These are phyloP conservation scores for Morpho deidamia DNA, from an alignment of 2,888 invertebrate species.

Conservation along the genomic window DNA sequence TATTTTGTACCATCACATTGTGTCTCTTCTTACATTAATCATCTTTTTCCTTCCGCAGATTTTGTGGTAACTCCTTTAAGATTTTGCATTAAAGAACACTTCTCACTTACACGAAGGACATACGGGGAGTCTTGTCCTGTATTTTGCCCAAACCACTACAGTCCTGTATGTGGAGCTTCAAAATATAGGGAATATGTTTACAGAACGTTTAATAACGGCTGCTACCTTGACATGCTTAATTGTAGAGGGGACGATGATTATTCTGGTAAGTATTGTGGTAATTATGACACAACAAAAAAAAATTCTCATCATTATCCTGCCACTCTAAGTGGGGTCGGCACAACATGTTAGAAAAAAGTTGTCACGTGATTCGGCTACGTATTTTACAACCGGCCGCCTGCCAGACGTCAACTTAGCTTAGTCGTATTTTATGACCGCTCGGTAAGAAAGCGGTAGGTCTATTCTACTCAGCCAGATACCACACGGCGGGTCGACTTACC, in stretches of 20 bases:
- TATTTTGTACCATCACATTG: background rate
- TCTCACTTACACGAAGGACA: constrained; percentile 29
- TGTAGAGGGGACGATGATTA: constrained; percentile 57
- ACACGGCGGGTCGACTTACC: too few relatives aligned
- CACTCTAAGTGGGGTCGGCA: too few relatives aligned
- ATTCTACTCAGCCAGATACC: too few relatives aligned
- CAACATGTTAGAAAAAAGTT: too few relatives aligned
- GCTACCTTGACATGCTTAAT: constrained; percentile 60
- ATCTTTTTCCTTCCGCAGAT: constrained; percentile 33
- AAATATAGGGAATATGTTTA: constrained; percentile 44
- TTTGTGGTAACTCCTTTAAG: constrained; percentile 38
- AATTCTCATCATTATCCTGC: too few relatives aligned
- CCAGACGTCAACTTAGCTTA: too few relatives aligned
- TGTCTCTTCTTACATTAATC: too few relatives aligned
- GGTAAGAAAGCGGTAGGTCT: too few relatives aligned
- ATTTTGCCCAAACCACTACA: constrained; percentile 57
- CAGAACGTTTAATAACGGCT: constrained; percentile 54
- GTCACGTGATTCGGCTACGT: too few relatives aligned
- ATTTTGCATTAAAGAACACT: constrained; percentile 46
- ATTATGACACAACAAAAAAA: too few relatives aligned
- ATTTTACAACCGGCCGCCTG: too few relatives aligned
- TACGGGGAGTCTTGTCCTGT: constrained; percentile 59
- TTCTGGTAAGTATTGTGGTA: constrained; percentile 24
- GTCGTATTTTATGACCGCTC: too few relatives aligned
- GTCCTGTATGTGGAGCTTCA: constrained; percentile 57